A percentile compares a stretch with the other conserved stretches of the same genome.
These are phyloP conservation scores for Folsomia manolachei DNA, from an alignment of 2,888 invertebrate genomes.

Conservation along the genomic window DNA sequence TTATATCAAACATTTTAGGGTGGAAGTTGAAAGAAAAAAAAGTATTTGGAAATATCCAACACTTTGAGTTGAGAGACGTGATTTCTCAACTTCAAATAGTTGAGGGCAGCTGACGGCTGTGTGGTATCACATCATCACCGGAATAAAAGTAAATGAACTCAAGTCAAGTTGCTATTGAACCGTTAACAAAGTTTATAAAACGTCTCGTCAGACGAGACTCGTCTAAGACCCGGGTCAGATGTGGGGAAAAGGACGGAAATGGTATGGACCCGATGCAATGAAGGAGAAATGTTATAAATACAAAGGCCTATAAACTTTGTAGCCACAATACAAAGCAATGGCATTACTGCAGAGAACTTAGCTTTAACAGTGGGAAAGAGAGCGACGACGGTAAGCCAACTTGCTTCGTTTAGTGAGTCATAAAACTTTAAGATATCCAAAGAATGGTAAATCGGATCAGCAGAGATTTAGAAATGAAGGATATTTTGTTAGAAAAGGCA, in stretches of 20 bases:
- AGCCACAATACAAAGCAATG: not conserved
- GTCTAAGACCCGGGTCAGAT: not conserved
- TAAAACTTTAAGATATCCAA: conserved; percentile 12
- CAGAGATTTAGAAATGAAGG: not conserved
- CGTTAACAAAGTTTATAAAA: not conserved
- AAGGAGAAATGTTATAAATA: not conserved
- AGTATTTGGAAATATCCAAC: not conserved
- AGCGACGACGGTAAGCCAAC: not conserved
- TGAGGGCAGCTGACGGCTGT: no score
- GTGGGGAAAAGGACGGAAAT: not conserved
- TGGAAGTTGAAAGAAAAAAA: no score
- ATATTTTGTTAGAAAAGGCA: not conserved
- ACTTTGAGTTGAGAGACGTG: not conserved
- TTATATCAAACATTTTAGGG: not conserved
- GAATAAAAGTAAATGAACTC: not conserved
- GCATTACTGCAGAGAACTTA: not conserved
- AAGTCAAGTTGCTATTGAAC: not conserved
- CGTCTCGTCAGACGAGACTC: not conserved
- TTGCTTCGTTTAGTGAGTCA: conserved; percentile 10
- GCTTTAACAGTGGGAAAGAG: not conserved
- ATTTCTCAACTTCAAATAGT: not conserved
- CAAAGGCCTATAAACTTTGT: not conserved
- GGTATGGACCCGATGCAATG: not conserved
- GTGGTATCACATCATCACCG: not conserved
- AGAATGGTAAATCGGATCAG: conserved; percentile 14